Conservation (phyloP, 2,888 invertebrate species). For the Agrotis clavis region DNA sequence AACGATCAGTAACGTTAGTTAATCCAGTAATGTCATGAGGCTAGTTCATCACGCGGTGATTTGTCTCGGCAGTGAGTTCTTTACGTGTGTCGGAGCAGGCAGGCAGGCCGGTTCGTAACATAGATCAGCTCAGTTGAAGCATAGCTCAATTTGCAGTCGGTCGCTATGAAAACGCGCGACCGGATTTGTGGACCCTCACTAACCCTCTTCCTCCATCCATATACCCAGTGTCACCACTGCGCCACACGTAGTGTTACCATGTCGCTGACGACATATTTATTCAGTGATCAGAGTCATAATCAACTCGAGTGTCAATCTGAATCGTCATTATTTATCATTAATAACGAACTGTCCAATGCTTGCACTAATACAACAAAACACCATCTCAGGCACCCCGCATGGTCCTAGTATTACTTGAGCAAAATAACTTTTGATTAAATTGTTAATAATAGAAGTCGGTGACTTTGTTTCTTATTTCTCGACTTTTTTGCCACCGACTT, state of each 20-base stretch:
- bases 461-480: too few relatives aligned
- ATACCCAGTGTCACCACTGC: conserved; percentile 31
- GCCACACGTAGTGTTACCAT: not conserved
- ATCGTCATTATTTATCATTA: not conserved
- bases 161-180: conserved; percentile 38
- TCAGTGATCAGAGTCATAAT: not conserved
- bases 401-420: too few relatives aligned
- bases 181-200: conserved; percentile 29
- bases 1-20: not conserved
- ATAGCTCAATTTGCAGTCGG: conserved; percentile 18
- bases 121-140: conserved; percentile 9
- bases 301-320: not conserved
- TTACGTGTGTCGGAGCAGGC: conserved; percentile 6
- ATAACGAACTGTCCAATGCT: too few relatives aligned
- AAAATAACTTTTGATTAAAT: too few relatives aligned
- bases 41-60: conserved; percentile 11
- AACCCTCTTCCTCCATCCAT: conserved; percentile 11
- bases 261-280: too few relatives aligned
- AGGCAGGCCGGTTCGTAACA: conserved; percentile 23
- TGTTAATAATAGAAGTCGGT: too few relatives aligned
- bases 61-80: conserved; percentile 33
- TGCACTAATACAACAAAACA: too few relatives aligned
- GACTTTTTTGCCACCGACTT: too few relatives aligned
- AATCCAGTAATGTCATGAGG: not conserved
- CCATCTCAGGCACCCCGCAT: too few relatives aligned